Evolutionary conservation across 2,888 invertebrate species (phyloP).

Genomic region (Microctonus aethiopoides): DNA sequence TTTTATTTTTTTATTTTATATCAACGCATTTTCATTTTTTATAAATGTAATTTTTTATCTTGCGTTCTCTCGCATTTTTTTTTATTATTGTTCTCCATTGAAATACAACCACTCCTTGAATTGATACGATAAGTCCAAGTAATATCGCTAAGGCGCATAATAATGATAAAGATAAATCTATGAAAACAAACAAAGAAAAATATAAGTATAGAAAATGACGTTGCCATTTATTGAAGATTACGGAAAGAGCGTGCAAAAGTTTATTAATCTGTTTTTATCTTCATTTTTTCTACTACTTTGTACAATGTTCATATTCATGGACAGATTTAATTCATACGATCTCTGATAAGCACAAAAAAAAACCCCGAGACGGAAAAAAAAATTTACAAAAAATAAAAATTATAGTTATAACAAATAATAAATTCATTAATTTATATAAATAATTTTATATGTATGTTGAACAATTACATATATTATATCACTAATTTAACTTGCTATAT

Average conservation of each 20-base stretch:
- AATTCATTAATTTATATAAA: conserved; percentile 61
- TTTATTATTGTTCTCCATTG: background rate
- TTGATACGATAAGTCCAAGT: conserved; percentile 6
- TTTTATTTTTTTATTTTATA: background rate
- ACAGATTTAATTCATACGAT: conserved; percentile 53
- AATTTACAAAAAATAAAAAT: conserved; percentile 29
- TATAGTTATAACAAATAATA: conserved; percentile 47
- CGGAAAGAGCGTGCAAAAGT: conserved; percentile 52
- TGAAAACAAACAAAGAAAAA: conserved; percentile 16
- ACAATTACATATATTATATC: conserved; percentile 40
- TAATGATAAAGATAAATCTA: background rate
- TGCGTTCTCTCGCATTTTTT: conserved; percentile 38
- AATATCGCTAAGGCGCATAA: background rate
- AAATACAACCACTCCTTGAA: background rate
- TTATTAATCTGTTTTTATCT: conserved; percentile 60
- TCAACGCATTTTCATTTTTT: background rate
- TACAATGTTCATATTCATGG: conserved; percentile 63
- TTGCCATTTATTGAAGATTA: conserved; percentile 43
- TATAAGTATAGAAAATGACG: conserved; percentile 2
- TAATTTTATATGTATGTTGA: conserved; percentile 58
- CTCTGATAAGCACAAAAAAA: conserved; percentile 65
- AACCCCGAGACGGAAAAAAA: conserved; percentile 32
- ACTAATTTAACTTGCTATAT: conserved; percentile 46
- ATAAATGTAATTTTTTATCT: conserved; percentile 42
- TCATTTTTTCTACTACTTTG: conserved; percentile 66